Percentiles rank a stretch among this genome's conserved stretches.
Evolutionary conservation across 2,797 vertebrate species (phyloP).

Genomic region (Lerista edwardsae): DNA sequence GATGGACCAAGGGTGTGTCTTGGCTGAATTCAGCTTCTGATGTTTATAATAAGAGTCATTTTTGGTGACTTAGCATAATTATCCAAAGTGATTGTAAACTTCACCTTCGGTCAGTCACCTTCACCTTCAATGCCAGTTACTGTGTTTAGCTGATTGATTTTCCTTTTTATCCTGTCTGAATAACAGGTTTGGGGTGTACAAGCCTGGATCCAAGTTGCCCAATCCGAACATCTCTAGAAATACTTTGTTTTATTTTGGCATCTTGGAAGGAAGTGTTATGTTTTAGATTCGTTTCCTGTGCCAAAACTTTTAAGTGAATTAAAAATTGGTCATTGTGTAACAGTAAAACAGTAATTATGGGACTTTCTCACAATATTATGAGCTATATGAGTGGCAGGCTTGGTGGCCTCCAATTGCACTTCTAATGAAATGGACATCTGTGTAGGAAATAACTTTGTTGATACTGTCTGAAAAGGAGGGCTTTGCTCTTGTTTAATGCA

Average conservation of each 20-base stretch:
- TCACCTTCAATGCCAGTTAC: background rate
- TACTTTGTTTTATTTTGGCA: background rate
- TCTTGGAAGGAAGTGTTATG: background rate
- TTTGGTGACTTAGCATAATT: background rate
- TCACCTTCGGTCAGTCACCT: too few species aligned
- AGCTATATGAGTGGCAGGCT: background rate
- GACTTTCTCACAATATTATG: background rate
- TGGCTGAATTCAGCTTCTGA: too few species aligned
- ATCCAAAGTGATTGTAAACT: background rate
- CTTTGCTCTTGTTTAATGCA: background rate
- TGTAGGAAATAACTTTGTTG: constrained; percentile 22
- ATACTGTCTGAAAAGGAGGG: background rate
- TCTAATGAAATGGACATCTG: background rate
- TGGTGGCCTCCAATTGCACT: background rate
- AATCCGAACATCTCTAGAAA: background rate
- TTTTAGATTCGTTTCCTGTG: background rate
- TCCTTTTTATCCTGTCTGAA: background rate
- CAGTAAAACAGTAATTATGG: too few species aligned
- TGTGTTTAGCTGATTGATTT: background rate
- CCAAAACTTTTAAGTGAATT: background rate
- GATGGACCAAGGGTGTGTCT: too few species aligned
- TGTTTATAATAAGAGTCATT: background rate
- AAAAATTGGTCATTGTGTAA: background rate
- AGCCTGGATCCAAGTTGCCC: too few species aligned
- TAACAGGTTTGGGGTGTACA: background rate